phyloP scores from a whole-genome alignment of 2,797 vertebrate species.

The Chelmon rostratus region DNA sequence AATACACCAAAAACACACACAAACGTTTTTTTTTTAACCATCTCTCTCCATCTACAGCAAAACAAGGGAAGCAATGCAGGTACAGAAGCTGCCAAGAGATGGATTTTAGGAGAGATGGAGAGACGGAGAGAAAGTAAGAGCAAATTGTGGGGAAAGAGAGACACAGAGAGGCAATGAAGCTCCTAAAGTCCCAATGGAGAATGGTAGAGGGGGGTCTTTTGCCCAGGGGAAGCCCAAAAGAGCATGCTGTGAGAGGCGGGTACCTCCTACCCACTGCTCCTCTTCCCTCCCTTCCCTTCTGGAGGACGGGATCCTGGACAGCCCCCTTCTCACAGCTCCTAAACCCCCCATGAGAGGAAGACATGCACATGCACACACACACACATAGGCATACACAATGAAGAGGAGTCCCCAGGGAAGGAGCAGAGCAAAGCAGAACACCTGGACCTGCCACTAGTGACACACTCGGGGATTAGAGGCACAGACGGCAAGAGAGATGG shows the following conservation, averaged over 20 bases:
- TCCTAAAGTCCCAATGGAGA: constrained; percentile 59
- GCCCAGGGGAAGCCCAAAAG: constrained; percentile 76
- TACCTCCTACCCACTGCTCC: constrained; percentile 82
- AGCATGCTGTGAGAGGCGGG: constrained; percentile 85
- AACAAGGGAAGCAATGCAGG: constrained; percentile 18
- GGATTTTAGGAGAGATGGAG: constrained; percentile 6
- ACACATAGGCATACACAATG: constrained; percentile 47
- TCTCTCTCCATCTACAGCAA: constrained; percentile 17
- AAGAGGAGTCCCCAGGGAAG: constrained; percentile 75
- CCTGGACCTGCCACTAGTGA: constrained; percentile 90
- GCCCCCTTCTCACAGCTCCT: constrained; percentile 76
- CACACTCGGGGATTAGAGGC: constrained; percentile 84
- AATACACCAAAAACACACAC: constrained; percentile 42
- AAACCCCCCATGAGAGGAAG: constrained; percentile 70
- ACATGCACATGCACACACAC: constrained; percentile 38
- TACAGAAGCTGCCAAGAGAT: constrained; percentile 34
- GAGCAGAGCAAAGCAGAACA: constrained; percentile 85
- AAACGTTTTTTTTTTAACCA: not conserved
- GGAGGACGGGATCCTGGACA: constrained; percentile 76
- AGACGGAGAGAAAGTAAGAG: constrained; percentile 23
- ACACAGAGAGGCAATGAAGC: constrained; percentile 52
- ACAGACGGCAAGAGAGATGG: constrained; percentile 83
- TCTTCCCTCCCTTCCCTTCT: constrained; percentile 77
- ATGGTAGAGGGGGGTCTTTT: constrained; percentile 58
- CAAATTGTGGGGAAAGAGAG: constrained; percentile 27